These are phyloP conservation scores for Adelosebastes latens DNA, from an alignment of 2,797 vertebrate species.

Conservation along the genomic window DNA sequence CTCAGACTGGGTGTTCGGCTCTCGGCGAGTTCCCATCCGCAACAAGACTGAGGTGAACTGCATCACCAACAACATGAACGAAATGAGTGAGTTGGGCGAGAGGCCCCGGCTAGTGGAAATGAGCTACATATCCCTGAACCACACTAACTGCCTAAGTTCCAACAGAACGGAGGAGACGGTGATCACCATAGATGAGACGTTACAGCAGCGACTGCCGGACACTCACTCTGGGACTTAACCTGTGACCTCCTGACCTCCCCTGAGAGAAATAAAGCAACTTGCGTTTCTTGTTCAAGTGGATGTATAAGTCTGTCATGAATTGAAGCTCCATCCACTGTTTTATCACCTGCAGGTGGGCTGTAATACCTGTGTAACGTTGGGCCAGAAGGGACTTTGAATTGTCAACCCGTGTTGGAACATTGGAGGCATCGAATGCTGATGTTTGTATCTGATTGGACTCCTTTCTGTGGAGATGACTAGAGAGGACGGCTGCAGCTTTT, in stretches of 20 bases:
- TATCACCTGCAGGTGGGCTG: slow-evolving; percentile 34
- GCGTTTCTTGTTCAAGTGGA: slow-evolving; percentile 60
- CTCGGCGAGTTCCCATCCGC: slow-evolving; percentile 73
- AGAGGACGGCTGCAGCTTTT: neutral
- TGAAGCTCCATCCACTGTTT: slow-evolving; percentile 52
- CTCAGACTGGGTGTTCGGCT: slow-evolving; percentile 85
- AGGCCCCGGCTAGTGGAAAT: slow-evolving; percentile 60
- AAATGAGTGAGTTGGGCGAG: slow-evolving; percentile 72
- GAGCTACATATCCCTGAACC: slow-evolving; percentile 70
- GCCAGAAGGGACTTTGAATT: neutral
- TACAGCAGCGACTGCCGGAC: slow-evolving; percentile 74
- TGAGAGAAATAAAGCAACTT: slow-evolving; percentile 40
- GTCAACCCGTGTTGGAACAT: neutral
- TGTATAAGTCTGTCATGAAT: slow-evolving; percentile 38
- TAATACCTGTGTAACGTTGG: slow-evolving; percentile 18
- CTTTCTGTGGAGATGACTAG: neutral
- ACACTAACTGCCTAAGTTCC: slow-evolving; percentile 43
- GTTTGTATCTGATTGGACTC: slow-evolving; percentile 12
- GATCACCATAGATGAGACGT: slow-evolving; percentile 83
- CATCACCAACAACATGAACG: slow-evolving; percentile 81
- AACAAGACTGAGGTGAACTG: slow-evolving; percentile 86
- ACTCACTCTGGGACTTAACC: slow-evolving; percentile 70
- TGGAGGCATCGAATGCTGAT: slow-evolving; percentile 8
- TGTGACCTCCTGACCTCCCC: neutral
- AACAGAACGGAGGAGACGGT: slow-evolving; percentile 80